Evolutionary conservation across 2,888 invertebrate genomes (phyloP), one percentile per base, ranked within the genome.

Genomic region (Pyrgus malvae): DNA sequence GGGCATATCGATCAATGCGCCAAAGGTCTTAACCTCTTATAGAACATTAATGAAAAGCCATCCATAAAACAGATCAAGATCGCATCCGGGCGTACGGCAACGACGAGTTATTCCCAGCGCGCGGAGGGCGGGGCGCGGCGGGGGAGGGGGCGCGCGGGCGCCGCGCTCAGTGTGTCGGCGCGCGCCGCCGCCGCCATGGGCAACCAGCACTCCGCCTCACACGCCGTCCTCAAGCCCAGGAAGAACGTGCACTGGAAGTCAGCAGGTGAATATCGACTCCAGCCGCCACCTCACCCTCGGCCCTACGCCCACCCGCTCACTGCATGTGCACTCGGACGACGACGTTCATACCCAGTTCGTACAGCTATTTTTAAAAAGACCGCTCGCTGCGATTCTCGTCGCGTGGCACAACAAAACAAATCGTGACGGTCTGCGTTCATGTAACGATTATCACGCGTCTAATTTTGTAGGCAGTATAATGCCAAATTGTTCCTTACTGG

Each of bases 191-290:
- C 86, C 88, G 87, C 81, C 82, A 90, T 90, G 90, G 90, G 90
- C 83, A 90, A 90, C 82, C 86, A 86, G 58, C 87, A 90, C 68
- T 90, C 90, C 69, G 80, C 81, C 78, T 76, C 88, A 70, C 83
- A 85, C 77, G 78, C 82, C 70, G 71, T 77, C 64, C 74, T 77
- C 75, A 90, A 92, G 81, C 93, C 92, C 76, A 93, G 93, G 76
- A 95, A 95, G 89, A 94, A 94, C 91, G 94, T 95, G 70, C 95
- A 95, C 89, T 95, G 95, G 95, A 95, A 94, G 89, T 93, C 95
- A 69, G 94, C 95, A 95, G 96, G 96, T 95, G 94, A 88, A 61
- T 63, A 62, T 68, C 59, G 33, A 53, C 60, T 63, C 66, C 62
- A 50, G 48, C 35, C 50, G 56, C 61, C 58, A 63, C 58, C 57